A percentile compares a stretch with the other conserved stretches of the same genome.
phyloP scores from a whole-genome alignment of 2,113 vertebrate genomes.

The Puntigrus tetrazona region DNA sequence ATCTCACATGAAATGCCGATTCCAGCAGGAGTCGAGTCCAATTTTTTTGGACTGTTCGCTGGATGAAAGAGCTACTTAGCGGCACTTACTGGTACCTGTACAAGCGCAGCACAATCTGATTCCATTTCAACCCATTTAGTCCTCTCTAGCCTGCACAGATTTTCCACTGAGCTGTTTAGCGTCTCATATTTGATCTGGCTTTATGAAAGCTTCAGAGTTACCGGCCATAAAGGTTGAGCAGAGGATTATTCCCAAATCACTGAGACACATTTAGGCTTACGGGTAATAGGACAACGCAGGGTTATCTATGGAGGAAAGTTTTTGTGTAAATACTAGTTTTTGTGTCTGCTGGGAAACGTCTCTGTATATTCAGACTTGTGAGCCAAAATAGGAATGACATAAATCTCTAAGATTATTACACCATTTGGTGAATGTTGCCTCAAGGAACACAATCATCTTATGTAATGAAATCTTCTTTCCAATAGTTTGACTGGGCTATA shows the following conservation, averaged over 20 bases:
- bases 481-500: slow-evolving; percentile 1
- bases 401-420: slow-evolving; percentile 12
- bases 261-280: background rate
- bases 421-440: background rate
- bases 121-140: slow-evolving; percentile 30
- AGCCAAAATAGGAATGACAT: background rate
- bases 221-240: slow-evolving; percentile 5
- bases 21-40: background rate
- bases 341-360: background rate
- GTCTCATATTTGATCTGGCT: slow-evolving; percentile 25
- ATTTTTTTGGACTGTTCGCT: slow-evolving; percentile 20
- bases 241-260: background rate
- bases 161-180: slow-evolving; percentile 13
- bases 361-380: background rate
- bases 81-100: slow-evolving; percentile 29
- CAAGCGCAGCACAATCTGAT: slow-evolving; percentile 23
- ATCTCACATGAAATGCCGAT: slow-evolving; percentile 15
- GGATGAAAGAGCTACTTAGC: slow-evolving; percentile 35
- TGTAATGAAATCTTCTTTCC: background rate
- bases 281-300: background rate
- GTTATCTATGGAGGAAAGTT: background rate
- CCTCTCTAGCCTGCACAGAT: background rate
- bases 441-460: background rate
- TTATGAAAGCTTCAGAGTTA: background rate
- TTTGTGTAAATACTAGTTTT: background rate